phyloP scores from a whole-genome alignment of 2,113 vertebrate species.

The Chauna torquata region DNA sequence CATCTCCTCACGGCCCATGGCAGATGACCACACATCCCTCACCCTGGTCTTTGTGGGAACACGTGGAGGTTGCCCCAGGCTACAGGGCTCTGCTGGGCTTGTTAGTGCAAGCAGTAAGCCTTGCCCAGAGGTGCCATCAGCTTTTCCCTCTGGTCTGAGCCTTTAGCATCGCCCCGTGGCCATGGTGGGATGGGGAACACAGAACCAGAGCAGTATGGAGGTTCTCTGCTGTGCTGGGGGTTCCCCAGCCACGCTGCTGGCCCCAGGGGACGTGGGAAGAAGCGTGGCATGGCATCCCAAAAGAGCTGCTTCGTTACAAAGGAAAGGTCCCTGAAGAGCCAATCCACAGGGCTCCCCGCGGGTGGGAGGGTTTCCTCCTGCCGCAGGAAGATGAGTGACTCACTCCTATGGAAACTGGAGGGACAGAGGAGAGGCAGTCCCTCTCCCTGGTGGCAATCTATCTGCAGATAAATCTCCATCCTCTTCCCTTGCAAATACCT shows the following conservation, averaged over 20 bases:
- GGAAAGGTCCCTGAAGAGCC: background rate
- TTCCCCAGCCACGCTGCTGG: background rate
- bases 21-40: background rate
- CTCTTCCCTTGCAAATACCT: constrained; percentile 31
- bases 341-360: background rate
- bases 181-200: fast-evolving
- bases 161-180: background rate
- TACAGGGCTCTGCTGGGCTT: background rate
- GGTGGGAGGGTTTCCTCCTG: constrained; percentile 6
- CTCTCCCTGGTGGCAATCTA: background rate
- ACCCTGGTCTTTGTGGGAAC: fast-evolving
- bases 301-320: background rate
- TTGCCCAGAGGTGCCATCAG: background rate
- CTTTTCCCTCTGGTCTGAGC: background rate
- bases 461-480: background rate
- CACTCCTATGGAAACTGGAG: background rate
- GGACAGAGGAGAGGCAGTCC: background rate
- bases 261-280: background rate
- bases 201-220: background rate
- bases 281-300: background rate
- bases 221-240: fast-evolving
- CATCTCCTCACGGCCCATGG: no score
- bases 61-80: background rate
- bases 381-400: constrained; percentile 57
- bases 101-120: background rate